Evolutionary conservation across 2,797 vertebrate genomes (phyloP), one percentile per base, ranked within the genome.

Genomic region (Siniperca scherzeri): DNA sequence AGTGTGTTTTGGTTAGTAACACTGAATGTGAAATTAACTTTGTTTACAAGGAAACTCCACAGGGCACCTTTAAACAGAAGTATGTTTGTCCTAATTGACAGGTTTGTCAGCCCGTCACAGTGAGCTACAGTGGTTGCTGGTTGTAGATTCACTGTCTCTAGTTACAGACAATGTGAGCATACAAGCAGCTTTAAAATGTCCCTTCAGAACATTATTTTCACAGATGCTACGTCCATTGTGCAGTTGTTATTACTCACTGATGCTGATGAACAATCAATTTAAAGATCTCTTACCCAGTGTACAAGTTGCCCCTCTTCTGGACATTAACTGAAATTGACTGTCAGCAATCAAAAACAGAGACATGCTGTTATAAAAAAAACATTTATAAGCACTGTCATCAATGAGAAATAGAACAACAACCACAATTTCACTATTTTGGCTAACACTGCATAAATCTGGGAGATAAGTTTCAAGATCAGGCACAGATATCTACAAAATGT

Each of bases 111-210:
- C 33, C 44, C 3, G 7, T 44, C n/a, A 14, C 48, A 22, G 2
- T 13, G 57, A 50, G 55, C 30, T 40, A 13, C 0, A 14, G 70
- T 36, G 21, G 8, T 21, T 17, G 33, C 17, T 53, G 22, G 14
- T 65, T 65, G 40, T 22, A 38, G 22, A 57, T 70, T 79, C 7
- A 65, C 8, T 33, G 44, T 68, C 48, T 74, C 13, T 27, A 27
- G 14, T 52, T 70, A 48, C 6, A n/a, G 42, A 40, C 21, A 52
- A 21, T 25, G 27, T 61, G 70, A 44, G 64, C 64, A 66, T 21
- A 68, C 11, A 30, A 69, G 42, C 38, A 62, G 65, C 50, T 74
- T 48, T 74, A 14, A 83, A 83, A 67, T 7, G 46, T 60, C 52
- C 57, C 11, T 17, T 53, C 1, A 53, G 36, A 56, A 61, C 9